Evolutionary conservation across 2,888 invertebrate genomes (phyloP), one percentile per base, ranked within the genome.

Genomic region (Notodonta ziczac): DNA sequence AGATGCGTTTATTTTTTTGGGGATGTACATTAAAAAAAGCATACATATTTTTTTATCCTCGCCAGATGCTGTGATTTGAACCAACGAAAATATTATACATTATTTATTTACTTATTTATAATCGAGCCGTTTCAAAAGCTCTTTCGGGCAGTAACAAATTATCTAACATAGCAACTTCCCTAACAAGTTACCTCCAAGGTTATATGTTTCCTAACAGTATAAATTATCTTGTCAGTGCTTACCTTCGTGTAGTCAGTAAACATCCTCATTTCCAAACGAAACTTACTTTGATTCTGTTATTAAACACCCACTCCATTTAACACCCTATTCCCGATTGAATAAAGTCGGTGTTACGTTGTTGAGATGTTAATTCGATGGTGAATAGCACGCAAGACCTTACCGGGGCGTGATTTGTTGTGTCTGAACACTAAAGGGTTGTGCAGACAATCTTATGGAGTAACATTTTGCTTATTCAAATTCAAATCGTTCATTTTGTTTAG

Each of bases 361-460:
- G 44, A 57, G 55, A 50, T 61, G 67, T 75, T 76, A 76, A 77
- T 74, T 76, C 77, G 76, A 76, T 78, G 78, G 78, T 80, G 80
- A 76, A 75, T 74, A 80, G 78, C 85, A 85, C 82, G 85, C 85
- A 77, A 86, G 72, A 62, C 66, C 63, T 70, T 80, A 84, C 84
- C 81, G 80, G 80, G 78, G 76, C 77, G 84, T 83, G 84, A 83
- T 85, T 86, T 82, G 83, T 81, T 70, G 76, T 72, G 78, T 74
- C 72, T 35, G 35, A 35, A 35, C 35, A 35, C 35, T 35, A 35
- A 35, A 35, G 35, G 35, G 35, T 7, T 35, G 35, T 35, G 2
- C 7, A 7, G 35, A 35, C 35, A 24, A 24, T 24, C 24, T 24
- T 24, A 24, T 35, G 35, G 35, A 62, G 40, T 42, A 61, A 24